A percentile compares a stretch with the other conserved stretches of the same genome.
These are phyloP conservation scores for Gobius niger DNA, from an alignment of 2,113 vertebrate genomes.

Conservation along the genomic window DNA sequence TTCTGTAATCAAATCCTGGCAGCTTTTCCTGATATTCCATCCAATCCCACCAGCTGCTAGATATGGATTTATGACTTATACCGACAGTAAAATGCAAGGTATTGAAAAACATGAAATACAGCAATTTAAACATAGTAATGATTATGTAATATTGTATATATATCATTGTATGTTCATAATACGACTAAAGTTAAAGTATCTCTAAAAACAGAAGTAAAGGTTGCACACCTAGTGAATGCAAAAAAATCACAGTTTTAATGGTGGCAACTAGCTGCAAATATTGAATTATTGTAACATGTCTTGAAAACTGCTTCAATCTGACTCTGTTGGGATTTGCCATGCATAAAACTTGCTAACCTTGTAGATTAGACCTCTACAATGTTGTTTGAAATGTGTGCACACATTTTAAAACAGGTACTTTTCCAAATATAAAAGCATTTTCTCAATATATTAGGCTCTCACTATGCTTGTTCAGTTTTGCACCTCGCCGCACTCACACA, in stretches of 20 bases:
- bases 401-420: neutral
- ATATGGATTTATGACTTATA: conserved; percentile 37
- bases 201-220: too few relatives aligned
- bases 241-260: too few relatives aligned
- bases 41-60: conserved; percentile 50
- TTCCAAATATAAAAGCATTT: neutral
- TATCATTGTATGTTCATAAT: neutral
- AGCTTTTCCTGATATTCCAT: conserved; percentile 25
- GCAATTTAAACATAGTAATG: conserved; percentile 19
- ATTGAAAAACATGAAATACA: conserved; percentile 11
- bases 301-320: too few relatives aligned
- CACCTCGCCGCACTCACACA: conserved; percentile 27
- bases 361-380: too few relatives aligned
- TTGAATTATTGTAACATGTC: too few relatives aligned
- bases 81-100: conserved; percentile 8
- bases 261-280: too few relatives aligned
- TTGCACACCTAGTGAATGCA: too few relatives aligned
- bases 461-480: too few relatives aligned
- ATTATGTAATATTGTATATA: neutral
- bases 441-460: too few relatives aligned
- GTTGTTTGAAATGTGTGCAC: too few relatives aligned
- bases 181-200: neutral
- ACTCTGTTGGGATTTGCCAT: too few relatives aligned
- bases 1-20: conserved; percentile 54
- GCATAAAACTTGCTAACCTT: too few relatives aligned